Conservation (phyloP, 2,888 invertebrate genomes). For the Parelbella ahira region DNA sequence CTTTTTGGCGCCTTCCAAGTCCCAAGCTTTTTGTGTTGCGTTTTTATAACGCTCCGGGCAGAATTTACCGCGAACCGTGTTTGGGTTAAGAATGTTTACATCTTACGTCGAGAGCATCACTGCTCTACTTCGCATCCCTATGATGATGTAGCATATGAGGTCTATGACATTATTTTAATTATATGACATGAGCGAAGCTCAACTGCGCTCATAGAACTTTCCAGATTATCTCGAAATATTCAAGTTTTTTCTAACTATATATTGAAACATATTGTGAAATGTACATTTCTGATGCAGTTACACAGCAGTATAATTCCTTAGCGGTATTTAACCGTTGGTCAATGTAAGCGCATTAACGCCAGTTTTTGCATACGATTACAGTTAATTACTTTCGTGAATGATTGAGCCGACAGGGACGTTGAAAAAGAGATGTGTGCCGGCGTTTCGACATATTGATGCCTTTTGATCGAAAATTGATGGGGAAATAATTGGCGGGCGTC, state of each 20-base stretch:
- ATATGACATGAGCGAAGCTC: too few relatives aligned
- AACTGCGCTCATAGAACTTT: too few relatives aligned
- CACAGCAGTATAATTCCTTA: constrained; percentile 11
- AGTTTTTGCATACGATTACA: constrained; percentile 22
- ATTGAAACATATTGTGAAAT: too few relatives aligned
- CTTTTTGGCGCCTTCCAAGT: constrained; percentile 71
- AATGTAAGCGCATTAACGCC: constrained; percentile 14
- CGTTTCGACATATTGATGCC: constrained; percentile 38
- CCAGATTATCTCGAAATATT: constrained; percentile 11
- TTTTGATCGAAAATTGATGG: constrained; percentile 56
- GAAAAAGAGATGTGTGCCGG: constrained; percentile 28
- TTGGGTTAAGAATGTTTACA: constrained; percentile 26
- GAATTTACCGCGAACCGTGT: constrained; percentile 45
- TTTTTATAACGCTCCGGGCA: constrained; percentile 29
- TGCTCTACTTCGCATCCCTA: constrained; percentile 12
- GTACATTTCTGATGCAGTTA: too few relatives aligned
- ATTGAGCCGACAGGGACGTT: constrained; percentile 15
- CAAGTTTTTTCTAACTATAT: too few relatives aligned
- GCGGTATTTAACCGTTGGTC: constrained; percentile 23
- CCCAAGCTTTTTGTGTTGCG: constrained; percentile 42
- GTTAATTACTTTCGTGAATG: constrained; percentile 19
- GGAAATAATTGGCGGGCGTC: constrained; percentile 50
- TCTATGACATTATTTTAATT: constrained; percentile 5
- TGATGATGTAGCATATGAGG: constrained; percentile 5
- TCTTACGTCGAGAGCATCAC: constrained; percentile 12